These are phyloP conservation scores for Poicephalus gulielmi DNA, from an alignment of 2,113 vertebrate species.

Conservation along the genomic window DNA sequence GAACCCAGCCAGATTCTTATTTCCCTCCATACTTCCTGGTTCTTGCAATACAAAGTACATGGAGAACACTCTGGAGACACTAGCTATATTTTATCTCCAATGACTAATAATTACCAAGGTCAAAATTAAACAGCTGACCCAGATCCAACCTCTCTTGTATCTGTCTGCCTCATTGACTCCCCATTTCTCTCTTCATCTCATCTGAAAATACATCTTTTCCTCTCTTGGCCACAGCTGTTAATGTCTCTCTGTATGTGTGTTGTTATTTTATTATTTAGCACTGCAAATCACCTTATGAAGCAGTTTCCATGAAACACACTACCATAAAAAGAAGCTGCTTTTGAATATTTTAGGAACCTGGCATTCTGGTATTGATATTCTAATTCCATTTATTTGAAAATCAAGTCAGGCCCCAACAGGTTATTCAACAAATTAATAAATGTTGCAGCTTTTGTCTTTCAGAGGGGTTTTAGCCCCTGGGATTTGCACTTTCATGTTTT, in stretches of 20 bases:
- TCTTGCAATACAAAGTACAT: background rate
- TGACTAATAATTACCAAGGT: slow-evolving; percentile 55
- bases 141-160: slow-evolving; percentile 58
- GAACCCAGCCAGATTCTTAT: background rate
- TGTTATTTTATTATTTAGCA: slow-evolving; percentile 73
- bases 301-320: slow-evolving; percentile 49
- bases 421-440: slow-evolving; percentile 66
- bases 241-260: slow-evolving; percentile 4
- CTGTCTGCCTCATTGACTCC: slow-evolving; percentile 63
- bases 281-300: slow-evolving; percentile 51
- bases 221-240: slow-evolving; percentile 45
- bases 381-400: slow-evolving; percentile 56
- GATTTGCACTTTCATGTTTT: slow-evolving; percentile 56
- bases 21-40: background rate
- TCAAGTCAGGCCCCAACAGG: slow-evolving; percentile 57
- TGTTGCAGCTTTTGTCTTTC: slow-evolving; percentile 55
- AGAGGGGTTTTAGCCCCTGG: slow-evolving; percentile 23
- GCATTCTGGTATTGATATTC: slow-evolving; percentile 40
- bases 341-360: slow-evolving; percentile 44
- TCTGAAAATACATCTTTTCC: slow-evolving; percentile 24
- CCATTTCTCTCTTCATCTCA: slow-evolving; percentile 30
- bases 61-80: background rate
- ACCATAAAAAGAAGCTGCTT: slow-evolving; percentile 50
- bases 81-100: slow-evolving; percentile 38
- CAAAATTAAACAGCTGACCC: slow-evolving; percentile 63